Evolutionary conservation across 2,797 vertebrate species (phyloP).

Genomic region (Ciconia nigra): DNA sequence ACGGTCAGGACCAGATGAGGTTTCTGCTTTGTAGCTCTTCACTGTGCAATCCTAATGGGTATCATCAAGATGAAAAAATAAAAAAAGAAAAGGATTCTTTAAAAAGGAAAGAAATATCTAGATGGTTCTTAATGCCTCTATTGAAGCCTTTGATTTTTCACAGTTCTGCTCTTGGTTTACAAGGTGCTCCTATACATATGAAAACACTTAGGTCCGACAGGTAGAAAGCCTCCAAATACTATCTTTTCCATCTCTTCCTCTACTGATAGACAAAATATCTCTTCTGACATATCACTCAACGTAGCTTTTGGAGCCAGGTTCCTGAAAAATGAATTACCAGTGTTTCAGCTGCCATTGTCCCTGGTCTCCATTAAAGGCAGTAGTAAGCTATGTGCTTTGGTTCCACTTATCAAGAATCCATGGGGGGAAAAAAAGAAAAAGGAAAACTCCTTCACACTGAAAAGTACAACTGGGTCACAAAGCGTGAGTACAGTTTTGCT

Average conservation of each 20-base stretch:
- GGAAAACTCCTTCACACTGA: background rate
- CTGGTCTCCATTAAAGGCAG: background rate
- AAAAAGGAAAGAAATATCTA: background rate
- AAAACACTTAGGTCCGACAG: background rate
- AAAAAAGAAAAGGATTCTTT: background rate
- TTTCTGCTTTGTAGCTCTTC: background rate
- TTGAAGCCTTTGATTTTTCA: background rate
- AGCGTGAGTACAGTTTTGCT: background rate
- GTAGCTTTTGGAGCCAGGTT: background rate
- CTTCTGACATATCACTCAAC: background rate
- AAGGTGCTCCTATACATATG: background rate
- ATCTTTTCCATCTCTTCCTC: background rate
- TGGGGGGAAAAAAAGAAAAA: background rate
- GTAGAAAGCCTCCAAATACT: background rate
- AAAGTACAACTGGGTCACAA: background rate
- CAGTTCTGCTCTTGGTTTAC: background rate
- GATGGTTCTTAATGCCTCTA: background rate
- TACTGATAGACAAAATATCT: background rate
- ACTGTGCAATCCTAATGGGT: background rate
- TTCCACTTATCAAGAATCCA: background rate
- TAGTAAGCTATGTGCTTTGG: background rate
- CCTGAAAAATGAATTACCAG: background rate
- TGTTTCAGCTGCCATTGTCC: background rate
- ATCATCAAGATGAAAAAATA: background rate
- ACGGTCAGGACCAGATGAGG: background rate